Conservation (phyloP, 2,888 invertebrate genomes). For the Mechanitis mazaeus region DNA sequence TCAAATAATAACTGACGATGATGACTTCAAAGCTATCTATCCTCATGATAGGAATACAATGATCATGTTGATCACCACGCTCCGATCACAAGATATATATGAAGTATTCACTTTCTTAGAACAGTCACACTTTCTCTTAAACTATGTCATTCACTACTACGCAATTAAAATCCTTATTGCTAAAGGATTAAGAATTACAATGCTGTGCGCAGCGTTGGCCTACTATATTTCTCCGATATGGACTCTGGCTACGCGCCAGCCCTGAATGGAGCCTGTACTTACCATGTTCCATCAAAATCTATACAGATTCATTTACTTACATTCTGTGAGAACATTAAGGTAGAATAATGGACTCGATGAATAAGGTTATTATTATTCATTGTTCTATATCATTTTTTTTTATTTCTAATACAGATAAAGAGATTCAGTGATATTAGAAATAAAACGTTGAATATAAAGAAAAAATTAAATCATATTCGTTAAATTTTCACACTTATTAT, state of each 20-base stretch:
- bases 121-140: background rate
- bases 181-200: constrained; percentile 1
- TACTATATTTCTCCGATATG: constrained; percentile 6
- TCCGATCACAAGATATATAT: background rate
- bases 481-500: too few species aligned
- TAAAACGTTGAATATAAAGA: too few species aligned
- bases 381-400: background rate
- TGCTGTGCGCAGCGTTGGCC: constrained; percentile 1
- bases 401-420: background rate
- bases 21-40: background rate
- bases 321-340: constrained; percentile 4
- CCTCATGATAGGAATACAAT: background rate
- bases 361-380: constrained; percentile 1
- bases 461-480: too few species aligned
- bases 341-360: constrained; percentile 8
- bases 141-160: background rate
- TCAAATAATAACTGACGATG: background rate
- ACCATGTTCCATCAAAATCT: constrained; percentile 8
- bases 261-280: constrained; percentile 10
- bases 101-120: constrained; percentile 5
- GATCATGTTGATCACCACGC: background rate
- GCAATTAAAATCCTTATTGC: constrained; percentile 6
- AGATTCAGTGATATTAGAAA: too few species aligned
- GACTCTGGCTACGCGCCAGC: constrained; percentile 14
- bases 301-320: constrained; percentile 11